phyloP scores from a whole-genome alignment of 2,113 vertebrate species.

The Ceyx margarethae region DNA sequence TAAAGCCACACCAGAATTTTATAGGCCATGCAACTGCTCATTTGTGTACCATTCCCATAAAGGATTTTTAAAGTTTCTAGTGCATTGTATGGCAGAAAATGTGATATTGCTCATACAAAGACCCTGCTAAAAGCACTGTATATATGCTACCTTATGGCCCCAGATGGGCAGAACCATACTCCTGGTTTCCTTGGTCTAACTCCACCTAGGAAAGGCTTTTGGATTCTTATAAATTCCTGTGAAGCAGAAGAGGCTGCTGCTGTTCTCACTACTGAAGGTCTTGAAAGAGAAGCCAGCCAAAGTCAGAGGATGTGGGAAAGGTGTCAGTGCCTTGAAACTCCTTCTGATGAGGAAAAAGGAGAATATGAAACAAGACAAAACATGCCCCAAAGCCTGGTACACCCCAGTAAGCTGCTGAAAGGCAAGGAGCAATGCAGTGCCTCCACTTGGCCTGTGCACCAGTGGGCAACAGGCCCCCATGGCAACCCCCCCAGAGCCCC shows the following conservation, averaged over 20 bases:
- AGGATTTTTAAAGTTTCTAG: not conserved
- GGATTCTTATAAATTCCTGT: not conserved
- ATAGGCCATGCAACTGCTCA: not conserved
- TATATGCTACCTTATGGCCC: not conserved
- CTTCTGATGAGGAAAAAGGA: not conserved
- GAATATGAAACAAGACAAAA: not conserved
- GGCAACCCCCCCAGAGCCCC: not conserved
- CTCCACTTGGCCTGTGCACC: not conserved
- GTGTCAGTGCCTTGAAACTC: not conserved
- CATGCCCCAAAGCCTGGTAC: not conserved
- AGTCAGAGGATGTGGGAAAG: not conserved
- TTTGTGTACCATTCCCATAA: not conserved
- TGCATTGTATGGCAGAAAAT: not conserved
- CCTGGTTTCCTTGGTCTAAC: not conserved
- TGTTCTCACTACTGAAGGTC: not conserved
- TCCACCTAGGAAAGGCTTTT: not conserved
- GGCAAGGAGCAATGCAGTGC: not conserved
- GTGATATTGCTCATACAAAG: not conserved
- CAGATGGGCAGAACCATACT: not conserved
- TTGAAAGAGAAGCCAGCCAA: not conserved
- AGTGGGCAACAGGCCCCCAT: not conserved
- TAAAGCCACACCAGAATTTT: constrained; percentile 27
- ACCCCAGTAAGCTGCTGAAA: not conserved
- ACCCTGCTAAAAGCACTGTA: not conserved
- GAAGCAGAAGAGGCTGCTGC: not conserved